Evolutionary conservation across 2,797 vertebrate genomes (phyloP), one percentile per base, ranked within the genome.

Genomic region (Chaunax sp.): DNA sequence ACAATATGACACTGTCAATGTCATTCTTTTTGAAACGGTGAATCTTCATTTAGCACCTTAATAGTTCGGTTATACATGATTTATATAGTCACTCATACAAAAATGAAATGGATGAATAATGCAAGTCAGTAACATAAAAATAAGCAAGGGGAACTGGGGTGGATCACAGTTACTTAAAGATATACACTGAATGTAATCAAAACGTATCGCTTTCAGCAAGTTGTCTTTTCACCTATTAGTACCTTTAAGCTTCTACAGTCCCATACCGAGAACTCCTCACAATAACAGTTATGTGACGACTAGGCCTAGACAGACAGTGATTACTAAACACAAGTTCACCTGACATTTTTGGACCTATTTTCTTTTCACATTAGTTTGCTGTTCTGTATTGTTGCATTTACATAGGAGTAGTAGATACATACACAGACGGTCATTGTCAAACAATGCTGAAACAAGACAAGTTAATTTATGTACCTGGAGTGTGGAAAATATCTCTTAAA

Each of bases 41-140:
- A 83, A 81, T 93, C 87, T 91, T 89, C 88, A 92, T 91, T 91
- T 91, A 91, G 92, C 90, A 93, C 91, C 91, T 89, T 89, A 83
- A 86, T 74, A 88, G 75, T 87, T 89, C 64, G 89, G 82, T 92
- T 92, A 92, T 69, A 93, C 87, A 90, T 76, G 81, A 87, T 90
- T 84, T 90, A 90, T 87, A 92, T 87, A 85, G 81, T 86, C 89
- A 91, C 84, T 85, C 89, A 72, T 92, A 90, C 75, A 91, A 91
- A 90, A 90, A 84, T 67, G 79, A 86, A 90, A 85, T 72, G 47
- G 83, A 80, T 89, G 86, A 89, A 90, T 90, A 90, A 88, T 80
- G 84, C n/a, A 43, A 82, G 85, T 92, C 88, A 87, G 87, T 89
- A 89, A 90, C 78, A 86, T 86, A 89, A 87, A 88, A 86, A 86